Percentiles rank a stretch among this genome's conserved stretches.
Conservation (phyloP, 2,797 vertebrate genomes). For the Benthosema pterotum region DNA sequence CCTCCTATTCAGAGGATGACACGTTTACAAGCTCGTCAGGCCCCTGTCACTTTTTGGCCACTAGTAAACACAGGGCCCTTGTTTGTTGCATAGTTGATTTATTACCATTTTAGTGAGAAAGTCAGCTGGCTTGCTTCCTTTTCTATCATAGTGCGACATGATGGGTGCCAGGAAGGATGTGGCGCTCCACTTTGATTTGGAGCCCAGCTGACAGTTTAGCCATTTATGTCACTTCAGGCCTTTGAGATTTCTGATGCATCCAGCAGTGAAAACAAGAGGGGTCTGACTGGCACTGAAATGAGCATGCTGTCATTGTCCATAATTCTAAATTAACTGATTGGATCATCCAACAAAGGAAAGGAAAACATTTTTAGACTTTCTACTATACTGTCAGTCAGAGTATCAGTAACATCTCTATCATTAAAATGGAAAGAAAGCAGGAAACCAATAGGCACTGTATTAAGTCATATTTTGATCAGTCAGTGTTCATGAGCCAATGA, state of each 20-base stretch:
- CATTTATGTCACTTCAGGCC: slow-evolving; percentile 66
- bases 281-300: slow-evolving; percentile 60
- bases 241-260: slow-evolving; percentile 52
- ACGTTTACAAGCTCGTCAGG: slow-evolving; percentile 69
- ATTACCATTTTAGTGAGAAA: slow-evolving; percentile 58
- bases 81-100: slow-evolving; percentile 70
- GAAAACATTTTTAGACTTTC: neutral
- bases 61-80: slow-evolving; percentile 68
- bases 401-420: neutral
- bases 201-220: slow-evolving; percentile 62
- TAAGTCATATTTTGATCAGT: neutral
- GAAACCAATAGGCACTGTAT: neutral
- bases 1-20: slow-evolving; percentile 79
- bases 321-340: slow-evolving; percentile 40
- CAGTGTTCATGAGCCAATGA: neutral
- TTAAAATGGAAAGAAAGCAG: too few relatives aligned
- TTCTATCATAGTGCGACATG: slow-evolving; percentile 48
- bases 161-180: slow-evolving; percentile 74
- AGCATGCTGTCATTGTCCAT: slow-evolving; percentile 40
- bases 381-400: neutral
- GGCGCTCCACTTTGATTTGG: slow-evolving; percentile 65
- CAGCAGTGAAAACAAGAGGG: slow-evolving; percentile 58
- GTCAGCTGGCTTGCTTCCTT: slow-evolving; percentile 66
- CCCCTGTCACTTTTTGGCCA: slow-evolving; percentile 67
- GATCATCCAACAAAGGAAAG: slow-evolving; percentile 39